A percentile compares a stretch with the other conserved stretches of the same genome.
Evolutionary conservation across 92 coral and sea anemone genomes (phyloP).

Genomic region (Heliopora coerulea): DNA sequence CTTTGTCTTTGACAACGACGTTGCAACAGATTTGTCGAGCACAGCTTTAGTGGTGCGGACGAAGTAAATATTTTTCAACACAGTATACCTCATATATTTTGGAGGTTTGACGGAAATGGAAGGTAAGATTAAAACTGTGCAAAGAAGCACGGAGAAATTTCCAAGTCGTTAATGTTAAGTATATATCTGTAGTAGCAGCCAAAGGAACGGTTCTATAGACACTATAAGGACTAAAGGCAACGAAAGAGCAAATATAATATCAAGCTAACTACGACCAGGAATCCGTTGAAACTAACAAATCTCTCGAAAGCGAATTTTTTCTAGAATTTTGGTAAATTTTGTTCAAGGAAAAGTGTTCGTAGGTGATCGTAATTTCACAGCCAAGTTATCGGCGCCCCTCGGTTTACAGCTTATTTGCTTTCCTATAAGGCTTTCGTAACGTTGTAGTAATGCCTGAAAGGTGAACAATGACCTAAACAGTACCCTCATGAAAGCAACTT

Average conservation of each 20-base stretch:
- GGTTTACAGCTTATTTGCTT: slow-evolving; percentile 24
- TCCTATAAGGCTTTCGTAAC: slow-evolving; percentile 16
- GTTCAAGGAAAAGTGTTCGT: not conserved
- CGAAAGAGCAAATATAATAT: slow-evolving; percentile 9
- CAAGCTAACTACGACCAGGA: not conserved
- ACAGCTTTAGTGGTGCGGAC: slow-evolving; percentile 6
- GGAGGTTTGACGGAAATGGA: slow-evolving; percentile 23
- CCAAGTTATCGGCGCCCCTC: slow-evolving; percentile 32
- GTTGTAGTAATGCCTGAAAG: slow-evolving; percentile 6
- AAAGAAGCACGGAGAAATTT: slow-evolving; percentile 11
- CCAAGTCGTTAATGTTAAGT: not conserved
- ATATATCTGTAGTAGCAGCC: not conserved
- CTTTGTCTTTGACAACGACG: slow-evolving; percentile 42
- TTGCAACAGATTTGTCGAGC: slow-evolving; percentile 13
- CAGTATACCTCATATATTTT: slow-evolving; percentile 26
- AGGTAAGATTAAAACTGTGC: slow-evolving; percentile 1
- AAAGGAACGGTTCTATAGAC: slow-evolving; percentile 11
- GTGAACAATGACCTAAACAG: not conserved
- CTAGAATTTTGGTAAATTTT: slow-evolving; percentile 9
- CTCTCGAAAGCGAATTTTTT: not conserved
- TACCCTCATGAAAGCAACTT: not conserved
- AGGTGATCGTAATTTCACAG: not conserved
- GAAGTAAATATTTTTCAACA: slow-evolving; percentile 2
- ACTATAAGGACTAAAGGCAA: not conserved
- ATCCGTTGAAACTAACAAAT: not conserved